phyloP scores from a whole-genome alignment of 2,797 vertebrate species.

The Malurus splendens region DNA sequence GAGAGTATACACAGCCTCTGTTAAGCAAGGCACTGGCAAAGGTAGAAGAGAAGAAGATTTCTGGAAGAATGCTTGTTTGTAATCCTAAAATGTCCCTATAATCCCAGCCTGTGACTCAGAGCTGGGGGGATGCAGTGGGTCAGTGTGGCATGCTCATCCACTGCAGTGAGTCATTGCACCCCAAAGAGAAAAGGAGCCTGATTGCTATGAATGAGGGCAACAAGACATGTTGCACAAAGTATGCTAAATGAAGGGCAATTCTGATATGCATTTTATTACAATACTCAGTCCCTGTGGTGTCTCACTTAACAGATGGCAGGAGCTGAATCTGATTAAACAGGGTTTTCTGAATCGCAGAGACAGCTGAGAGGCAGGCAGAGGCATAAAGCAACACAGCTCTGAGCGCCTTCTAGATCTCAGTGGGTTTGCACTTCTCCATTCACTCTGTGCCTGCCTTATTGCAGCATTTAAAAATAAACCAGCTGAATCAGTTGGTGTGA shows the following conservation, averaged over 20 bases:
- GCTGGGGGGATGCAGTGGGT: neutral
- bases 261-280: neutral
- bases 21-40: neutral
- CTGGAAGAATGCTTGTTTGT: neutral
- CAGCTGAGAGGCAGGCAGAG: neutral
- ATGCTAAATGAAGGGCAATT: neutral
- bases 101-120: neutral
- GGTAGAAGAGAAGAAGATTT: neutral
- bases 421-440: neutral
- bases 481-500: neutral
- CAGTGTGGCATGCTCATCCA: neutral
- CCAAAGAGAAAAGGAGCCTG: neutral
- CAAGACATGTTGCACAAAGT: neutral
- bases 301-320: constrained; percentile 14
- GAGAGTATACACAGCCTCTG: neutral
- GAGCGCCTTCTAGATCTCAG: neutral
- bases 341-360: neutral
- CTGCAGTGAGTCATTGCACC: neutral
- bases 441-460: accelerated
- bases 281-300: neutral
- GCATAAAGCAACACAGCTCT: neutral
- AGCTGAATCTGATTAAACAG: neutral
- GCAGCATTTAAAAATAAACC: neutral
- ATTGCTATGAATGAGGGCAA: neutral
- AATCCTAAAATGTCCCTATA: neutral